Percentiles rank a stretch among this genome's conserved stretches.
Conservation (phyloP, 2,113 vertebrate genomes). For the Elaphurus davidianus region DNA sequence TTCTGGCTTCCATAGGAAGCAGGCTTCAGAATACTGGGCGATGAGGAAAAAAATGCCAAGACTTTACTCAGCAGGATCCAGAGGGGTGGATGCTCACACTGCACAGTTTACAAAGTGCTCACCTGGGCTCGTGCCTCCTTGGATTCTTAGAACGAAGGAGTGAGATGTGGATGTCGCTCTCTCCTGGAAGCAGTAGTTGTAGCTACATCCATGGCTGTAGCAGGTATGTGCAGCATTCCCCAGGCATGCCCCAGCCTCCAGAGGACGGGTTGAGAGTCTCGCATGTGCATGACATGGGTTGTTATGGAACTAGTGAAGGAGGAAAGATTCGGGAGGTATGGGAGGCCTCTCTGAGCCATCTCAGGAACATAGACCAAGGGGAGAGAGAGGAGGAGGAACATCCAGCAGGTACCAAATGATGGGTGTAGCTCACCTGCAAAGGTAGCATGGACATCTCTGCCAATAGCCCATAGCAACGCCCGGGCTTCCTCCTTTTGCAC, state of each 20-base stretch:
- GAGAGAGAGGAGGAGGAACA: not conserved
- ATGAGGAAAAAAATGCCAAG: not conserved
- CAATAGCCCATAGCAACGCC: not conserved
- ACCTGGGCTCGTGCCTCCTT: fast-evolving
- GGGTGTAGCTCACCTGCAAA: not conserved
- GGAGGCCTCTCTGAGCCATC: not conserved
- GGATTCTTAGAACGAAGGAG: not conserved
- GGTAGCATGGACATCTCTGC: not conserved
- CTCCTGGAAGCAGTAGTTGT: not conserved
- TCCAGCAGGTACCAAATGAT: not conserved
- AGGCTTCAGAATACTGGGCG: not conserved
- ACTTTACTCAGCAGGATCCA: not conserved
- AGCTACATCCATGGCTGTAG: not conserved
- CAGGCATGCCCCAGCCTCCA: not conserved
- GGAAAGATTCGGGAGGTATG: not conserved
- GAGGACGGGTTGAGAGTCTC: not conserved
- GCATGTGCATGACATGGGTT: fast-evolving
- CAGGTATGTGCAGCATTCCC: fast-evolving
- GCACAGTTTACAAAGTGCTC: not conserved
- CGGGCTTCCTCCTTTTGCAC: not conserved
- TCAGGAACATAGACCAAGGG: not conserved
- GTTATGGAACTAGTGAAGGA: not conserved
- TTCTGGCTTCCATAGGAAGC: not conserved
- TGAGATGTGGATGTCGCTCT: not conserved
- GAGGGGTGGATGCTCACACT: not conserved